Percentiles rank a stretch among this genome's conserved stretches.
Evolutionary conservation across 2,797 vertebrate genomes (phyloP).

Genomic region (Erpetoichthys calabaricus): DNA sequence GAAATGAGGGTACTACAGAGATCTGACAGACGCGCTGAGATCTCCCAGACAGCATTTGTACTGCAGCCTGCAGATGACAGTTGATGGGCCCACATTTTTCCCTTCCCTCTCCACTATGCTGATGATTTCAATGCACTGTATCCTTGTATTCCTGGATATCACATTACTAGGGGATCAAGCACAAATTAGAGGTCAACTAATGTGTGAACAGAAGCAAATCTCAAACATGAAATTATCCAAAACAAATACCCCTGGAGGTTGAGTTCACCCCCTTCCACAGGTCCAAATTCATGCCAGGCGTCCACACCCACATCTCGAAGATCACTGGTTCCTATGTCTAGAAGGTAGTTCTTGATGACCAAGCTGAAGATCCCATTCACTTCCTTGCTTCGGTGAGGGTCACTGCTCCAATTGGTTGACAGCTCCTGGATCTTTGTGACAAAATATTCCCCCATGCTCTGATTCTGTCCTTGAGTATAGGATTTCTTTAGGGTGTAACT

Average conservation of each 20-base stretch:
- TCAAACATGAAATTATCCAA: too few relatives aligned
- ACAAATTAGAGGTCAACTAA: too few relatives aligned
- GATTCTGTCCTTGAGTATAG: too few relatives aligned
- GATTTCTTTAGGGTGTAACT: constrained; percentile 6
- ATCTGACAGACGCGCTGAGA: too few relatives aligned
- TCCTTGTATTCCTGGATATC: too few relatives aligned
- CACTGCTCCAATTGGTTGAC: constrained; percentile 2
- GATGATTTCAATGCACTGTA: too few relatives aligned
- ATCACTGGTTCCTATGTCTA: constrained; percentile 18
- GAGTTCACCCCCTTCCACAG: constrained; percentile 17
- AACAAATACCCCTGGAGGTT: constrained; percentile 22
- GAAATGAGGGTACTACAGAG: too few relatives aligned
- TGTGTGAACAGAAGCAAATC: neutral
- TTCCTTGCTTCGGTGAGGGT: constrained; percentile 7
- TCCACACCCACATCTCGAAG: constrained; percentile 20
- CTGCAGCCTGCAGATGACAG: too few relatives aligned
- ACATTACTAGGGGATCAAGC: too few relatives aligned
- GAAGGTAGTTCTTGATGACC: constrained; percentile 20
- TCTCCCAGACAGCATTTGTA: too few relatives aligned
- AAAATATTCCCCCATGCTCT: constrained; percentile 23
- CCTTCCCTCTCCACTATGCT: too few relatives aligned
- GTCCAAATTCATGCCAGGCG: constrained; percentile 22
- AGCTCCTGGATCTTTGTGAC: constrained; percentile 16
- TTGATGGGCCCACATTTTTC: too few relatives aligned
- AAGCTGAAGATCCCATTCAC: constrained; percentile 17